Evolutionary conservation across 2,113 vertebrate species (phyloP).

Genomic region (Gasterosteus nipponicus): DNA sequence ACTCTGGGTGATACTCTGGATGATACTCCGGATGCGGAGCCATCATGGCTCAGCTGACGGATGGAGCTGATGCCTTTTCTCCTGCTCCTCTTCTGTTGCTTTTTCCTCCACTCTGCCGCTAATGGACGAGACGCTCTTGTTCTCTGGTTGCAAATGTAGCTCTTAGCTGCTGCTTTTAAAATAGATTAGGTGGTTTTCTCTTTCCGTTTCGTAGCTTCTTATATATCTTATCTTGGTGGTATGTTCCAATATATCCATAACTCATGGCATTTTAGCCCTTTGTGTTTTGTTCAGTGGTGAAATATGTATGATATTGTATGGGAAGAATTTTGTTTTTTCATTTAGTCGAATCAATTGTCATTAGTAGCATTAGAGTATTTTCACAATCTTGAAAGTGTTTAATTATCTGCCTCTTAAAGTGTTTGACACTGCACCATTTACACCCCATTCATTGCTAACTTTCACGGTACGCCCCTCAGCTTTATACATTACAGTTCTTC

Average conservation of each 20-base stretch:
- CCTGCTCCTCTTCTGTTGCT: slow-evolving; percentile 23
- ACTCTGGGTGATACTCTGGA: slow-evolving; percentile 59
- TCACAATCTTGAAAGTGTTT: slow-evolving; percentile 21
- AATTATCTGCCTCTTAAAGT: slow-evolving; percentile 40
- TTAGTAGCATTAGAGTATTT: slow-evolving; percentile 18
- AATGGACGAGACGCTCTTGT: slow-evolving; percentile 49
- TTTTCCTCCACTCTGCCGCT: slow-evolving; percentile 42
- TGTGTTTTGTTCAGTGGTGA: neutral
- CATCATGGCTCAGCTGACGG: slow-evolving; percentile 52
- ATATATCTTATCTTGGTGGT: neutral
- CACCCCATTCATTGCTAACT: slow-evolving; percentile 38
- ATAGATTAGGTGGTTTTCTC: slow-evolving; percentile 27
- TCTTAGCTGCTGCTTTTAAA: slow-evolving; percentile 44
- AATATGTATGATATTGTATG: slow-evolving; percentile 4
- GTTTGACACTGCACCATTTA: slow-evolving; percentile 48
- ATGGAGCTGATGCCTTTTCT: slow-evolving; percentile 52
- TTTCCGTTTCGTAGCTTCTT: neutral
- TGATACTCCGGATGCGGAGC: slow-evolving; percentile 52
- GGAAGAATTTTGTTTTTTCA: slow-evolving; percentile 7
- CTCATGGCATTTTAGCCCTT: slow-evolving; percentile 1
- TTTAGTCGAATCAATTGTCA: slow-evolving; percentile 19
- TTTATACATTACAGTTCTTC: slow-evolving; percentile 10
- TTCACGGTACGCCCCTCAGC: slow-evolving; percentile 25
- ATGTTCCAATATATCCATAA: slow-evolving; percentile 7
- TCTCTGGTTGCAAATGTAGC: slow-evolving; percentile 57